phyloP scores from a whole-genome alignment of 2,888 invertebrate species.

The Cylloceria caligata region DNA sequence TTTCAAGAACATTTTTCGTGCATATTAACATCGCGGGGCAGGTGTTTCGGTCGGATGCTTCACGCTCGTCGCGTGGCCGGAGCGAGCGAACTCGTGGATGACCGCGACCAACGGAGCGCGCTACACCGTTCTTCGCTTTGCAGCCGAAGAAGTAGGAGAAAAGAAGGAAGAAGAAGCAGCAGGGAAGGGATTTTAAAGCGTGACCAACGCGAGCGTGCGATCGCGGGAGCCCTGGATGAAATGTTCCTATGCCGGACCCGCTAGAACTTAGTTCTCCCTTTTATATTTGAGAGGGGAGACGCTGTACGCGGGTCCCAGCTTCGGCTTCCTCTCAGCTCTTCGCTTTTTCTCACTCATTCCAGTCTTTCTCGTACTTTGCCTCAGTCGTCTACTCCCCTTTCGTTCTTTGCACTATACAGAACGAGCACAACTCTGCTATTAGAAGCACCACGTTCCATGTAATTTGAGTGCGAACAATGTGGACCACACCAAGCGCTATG shows the following conservation, averaged over 20 bases:
- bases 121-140: conserved; percentile 39
- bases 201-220: conserved; percentile 74
- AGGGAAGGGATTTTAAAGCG: conserved; percentile 76
- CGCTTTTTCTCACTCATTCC: conserved; percentile 51
- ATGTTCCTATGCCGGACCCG: conserved; percentile 57
- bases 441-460: conserved; percentile 81
- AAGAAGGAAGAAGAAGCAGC: conserved; percentile 66
- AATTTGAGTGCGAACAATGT: conserved; percentile 82
- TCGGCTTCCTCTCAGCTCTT: conserved; percentile 42
- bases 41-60: conserved; percentile 72
- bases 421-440: conserved; percentile 37
- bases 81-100: conserved; percentile 68
- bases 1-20: conserved; percentile 75
- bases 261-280: conserved; percentile 43
- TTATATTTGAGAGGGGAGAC: conserved; percentile 4
- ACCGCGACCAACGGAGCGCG: conserved; percentile 53
- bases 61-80: conserved; percentile 78
- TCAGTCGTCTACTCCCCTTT: conserved; percentile 35
- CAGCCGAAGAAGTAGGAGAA: conserved; percentile 53
- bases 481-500: conserved; percentile 80
- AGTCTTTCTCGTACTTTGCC: conserved; percentile 41
- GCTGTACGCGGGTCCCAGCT: conserved; percentile 30
- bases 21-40: conserved; percentile 74
- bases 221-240: conserved; percentile 48
- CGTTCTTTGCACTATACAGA: conserved; percentile 57